Evolutionary conservation across 2,113 vertebrate species (phyloP).

Genomic region (Cyanoliseus patagonus): DNA sequence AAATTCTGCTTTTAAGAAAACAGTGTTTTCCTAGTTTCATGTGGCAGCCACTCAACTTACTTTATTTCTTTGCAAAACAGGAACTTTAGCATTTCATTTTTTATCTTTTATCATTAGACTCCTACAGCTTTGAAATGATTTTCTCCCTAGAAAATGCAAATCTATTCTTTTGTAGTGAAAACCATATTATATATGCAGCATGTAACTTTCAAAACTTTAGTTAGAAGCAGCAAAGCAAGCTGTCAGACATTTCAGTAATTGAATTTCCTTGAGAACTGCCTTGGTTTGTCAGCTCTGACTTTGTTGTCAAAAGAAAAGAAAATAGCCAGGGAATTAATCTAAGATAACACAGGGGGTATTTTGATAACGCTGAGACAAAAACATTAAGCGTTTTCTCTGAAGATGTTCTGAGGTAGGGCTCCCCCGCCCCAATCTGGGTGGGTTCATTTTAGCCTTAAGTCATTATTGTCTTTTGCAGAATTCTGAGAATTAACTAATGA

Average conservation of each 20-base stretch:
- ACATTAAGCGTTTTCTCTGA: constrained; percentile 55
- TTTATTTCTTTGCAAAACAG: constrained; percentile 60
- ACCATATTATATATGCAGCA: constrained; percentile 62
- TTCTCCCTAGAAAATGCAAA: constrained; percentile 64
- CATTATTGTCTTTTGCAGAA: constrained; percentile 50
- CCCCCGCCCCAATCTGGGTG: not conserved
- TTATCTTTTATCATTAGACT: constrained; percentile 61
- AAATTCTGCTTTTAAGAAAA: constrained; percentile 60
- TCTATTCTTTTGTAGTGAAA: constrained; percentile 61
- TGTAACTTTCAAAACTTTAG: constrained; percentile 74
- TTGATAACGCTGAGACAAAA: constrained; percentile 68
- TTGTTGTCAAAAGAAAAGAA: constrained; percentile 76
- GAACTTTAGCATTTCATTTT: constrained; percentile 47
- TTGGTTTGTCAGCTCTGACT: constrained; percentile 76
- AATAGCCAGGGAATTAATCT: constrained; percentile 73
- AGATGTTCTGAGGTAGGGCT: not conserved
- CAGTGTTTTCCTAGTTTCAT: constrained; percentile 59
- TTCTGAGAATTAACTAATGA: constrained; percentile 71
- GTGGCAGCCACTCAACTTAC: constrained; percentile 57
- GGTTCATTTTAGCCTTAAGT: constrained; percentile 51
- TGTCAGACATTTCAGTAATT: constrained; percentile 79
- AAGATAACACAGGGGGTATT: constrained; percentile 66
- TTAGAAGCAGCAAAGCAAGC: constrained; percentile 72
- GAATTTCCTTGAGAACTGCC: constrained; percentile 77
- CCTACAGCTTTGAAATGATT: constrained; percentile 65